Evolutionary conservation across 1,140 invertebrate species (phyloP), one percentile per base, ranked within the genome.

Genomic region (Phenacoccus solenopsis): DNA sequence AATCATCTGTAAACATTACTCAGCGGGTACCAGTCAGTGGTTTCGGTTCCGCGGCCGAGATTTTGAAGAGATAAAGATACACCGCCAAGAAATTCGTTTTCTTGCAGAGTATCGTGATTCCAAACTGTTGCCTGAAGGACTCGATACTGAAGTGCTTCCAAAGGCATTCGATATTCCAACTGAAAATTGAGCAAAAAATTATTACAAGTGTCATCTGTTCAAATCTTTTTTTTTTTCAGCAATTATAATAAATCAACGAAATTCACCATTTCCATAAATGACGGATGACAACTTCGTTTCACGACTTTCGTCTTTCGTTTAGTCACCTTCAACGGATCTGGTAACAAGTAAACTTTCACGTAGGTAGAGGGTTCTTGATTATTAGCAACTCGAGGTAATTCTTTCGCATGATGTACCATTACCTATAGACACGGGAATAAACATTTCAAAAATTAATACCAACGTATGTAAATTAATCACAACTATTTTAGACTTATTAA

Each of bases 231-330:
- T 7, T 38, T 69, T 21, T 4, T 27, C 10, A 38, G 3, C 21
- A 35, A 35, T n/a, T n/a, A 69, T 35, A 69, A 25, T 22, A 7
- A 28, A n/a, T 16, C 7, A 12, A 7, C 22, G 16, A 67, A 12
- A 70, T 77, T 82, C 80, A 95, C 91, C 90, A 94, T 94, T 86
- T 98, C 95, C 93, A 98, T 98, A 80, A 95, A 98, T 25, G 93
- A 95, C 7, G 95, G 95, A 82, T 97, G 91, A 77, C 90, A 93
- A 77, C 91, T 95, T 75, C 89, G 88, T 73, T 90, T 89, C 1
- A 96, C 86, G 22, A 96, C 90, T 81, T 94, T 94, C 0, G 96
- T 98, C 80, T 98, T 98, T 13, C 93, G 82, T 81, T 98, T 98
- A 27, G 96, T 97, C 71, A 84, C 86, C 81, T 96, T 96, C 71